A percentile compares a stretch with the other conserved stretches of the same genome.
phyloP scores from a whole-genome alignment of 2,113 vertebrate species.

The Monarcha castaneiventris region DNA sequence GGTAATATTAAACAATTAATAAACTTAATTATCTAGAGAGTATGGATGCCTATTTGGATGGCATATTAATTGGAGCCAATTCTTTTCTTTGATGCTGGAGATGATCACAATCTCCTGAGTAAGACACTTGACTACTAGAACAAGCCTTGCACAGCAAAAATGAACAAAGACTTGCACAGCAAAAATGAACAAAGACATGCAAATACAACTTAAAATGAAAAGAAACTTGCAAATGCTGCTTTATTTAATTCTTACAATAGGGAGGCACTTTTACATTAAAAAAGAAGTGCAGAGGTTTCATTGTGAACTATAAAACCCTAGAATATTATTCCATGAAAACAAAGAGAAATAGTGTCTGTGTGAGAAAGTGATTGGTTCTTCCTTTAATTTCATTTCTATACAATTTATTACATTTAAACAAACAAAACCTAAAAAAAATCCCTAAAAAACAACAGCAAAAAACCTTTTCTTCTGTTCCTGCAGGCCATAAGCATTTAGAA shows the following conservation, averaged over 20 bases:
- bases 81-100: not conserved
- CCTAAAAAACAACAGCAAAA: not conserved
- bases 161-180: not conserved
- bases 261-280: constrained; percentile 49
- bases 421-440: not conserved
- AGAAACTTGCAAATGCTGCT: constrained; percentile 31
- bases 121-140: not conserved
- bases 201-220: not conserved
- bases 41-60: not conserved
- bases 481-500: not conserved
- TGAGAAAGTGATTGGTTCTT: not conserved
- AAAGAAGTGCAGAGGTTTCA: constrained; percentile 1
- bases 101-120: not conserved
- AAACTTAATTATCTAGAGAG: not conserved
- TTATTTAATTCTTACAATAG: constrained; percentile 42
- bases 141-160: not conserved
- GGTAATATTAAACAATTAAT: not conserved
- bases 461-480: not conserved
- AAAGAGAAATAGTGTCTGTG: not conserved
- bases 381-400: not conserved
- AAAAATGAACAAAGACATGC: not conserved
- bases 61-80: not conserved
- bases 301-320: not conserved
- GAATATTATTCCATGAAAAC: constrained; percentile 6
- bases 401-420: constrained; percentile 2